Conservation (phyloP, 2,888 invertebrate species). For the Pseudanteris insignis region DNA sequence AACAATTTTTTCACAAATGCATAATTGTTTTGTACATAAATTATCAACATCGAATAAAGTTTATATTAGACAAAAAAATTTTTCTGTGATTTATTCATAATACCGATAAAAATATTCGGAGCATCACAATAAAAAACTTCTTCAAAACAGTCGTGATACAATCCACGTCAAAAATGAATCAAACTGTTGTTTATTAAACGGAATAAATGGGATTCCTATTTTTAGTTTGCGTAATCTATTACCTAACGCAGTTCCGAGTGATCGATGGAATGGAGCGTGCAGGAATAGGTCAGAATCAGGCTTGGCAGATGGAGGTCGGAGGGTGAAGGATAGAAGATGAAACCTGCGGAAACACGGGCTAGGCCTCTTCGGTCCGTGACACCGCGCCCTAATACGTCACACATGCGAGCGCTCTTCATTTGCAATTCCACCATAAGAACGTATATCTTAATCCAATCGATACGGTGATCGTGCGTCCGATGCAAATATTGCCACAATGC, state of each 20-base stretch:
- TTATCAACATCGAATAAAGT: too few species aligned
- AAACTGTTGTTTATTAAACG: too few species aligned
- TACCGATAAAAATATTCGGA: too few species aligned
- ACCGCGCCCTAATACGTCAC: conserved; percentile 57
- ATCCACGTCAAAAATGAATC: too few species aligned
- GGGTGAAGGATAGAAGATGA: conserved; percentile 56
- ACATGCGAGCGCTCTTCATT: conserved; percentile 29
- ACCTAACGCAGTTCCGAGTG: conserved; percentile 35
- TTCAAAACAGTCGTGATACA: too few species aligned
- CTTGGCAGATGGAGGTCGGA: conserved; percentile 47
- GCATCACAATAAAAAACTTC: too few species aligned
- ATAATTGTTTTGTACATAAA: too few species aligned
- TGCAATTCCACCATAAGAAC: conserved; percentile 16
- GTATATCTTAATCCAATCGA: conserved; percentile 11
- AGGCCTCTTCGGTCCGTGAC: conserved; percentile 63
- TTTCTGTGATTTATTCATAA: too few species aligned
- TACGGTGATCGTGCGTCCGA: not conserved
- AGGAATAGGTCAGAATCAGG: conserved; percentile 44
- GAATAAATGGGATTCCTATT: conserved; percentile 25
- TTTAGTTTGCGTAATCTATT: conserved; percentile 38
- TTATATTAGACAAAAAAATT: too few species aligned
- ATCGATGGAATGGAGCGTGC: conserved; percentile 32
- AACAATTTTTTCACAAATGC: too few species aligned
- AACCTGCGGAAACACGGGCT: conserved; percentile 61
- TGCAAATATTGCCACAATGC: not conserved